Base-by-base conservation (phyloP, 2,113 vertebrate species). In the Anolis carolinensis region DNA sequence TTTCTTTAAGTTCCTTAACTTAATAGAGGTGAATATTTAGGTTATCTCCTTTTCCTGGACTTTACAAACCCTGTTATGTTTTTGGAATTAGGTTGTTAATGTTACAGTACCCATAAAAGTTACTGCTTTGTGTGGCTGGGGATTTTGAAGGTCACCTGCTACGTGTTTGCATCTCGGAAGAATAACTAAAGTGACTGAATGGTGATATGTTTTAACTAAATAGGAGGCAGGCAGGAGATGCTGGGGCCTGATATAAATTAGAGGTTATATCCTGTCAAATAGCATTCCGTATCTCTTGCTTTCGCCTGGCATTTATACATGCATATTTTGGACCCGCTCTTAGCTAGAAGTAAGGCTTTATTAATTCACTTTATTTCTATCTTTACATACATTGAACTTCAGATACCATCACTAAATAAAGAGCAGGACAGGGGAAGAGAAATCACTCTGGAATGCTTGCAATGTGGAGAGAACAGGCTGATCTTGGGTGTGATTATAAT, bases 401-500 rank as follows among this genome's bases (percentile, higher is more conserved):
- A 52, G n/a, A 32, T 36, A 81, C 27, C 84, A 18, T 48, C 21
- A 79, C 79, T 84, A 82, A n/a, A 39, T 72, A 84, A 74, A 83
- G 34, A 68, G 81, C 13, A 36, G 20, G 74, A 34, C 30, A 62
- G 9, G 39, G 79, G 68, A 72, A 63, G 39, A 86, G 81, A 59
- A 25, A 20, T 82, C 32, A 48, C 20, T 83, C 72, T 71, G 25
- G n/a, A 82, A 36, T 65, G 34, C 75, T 73, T 52, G 32, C 72
- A 77, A 79, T 89, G 82, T 27, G 79, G 84, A 80, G 77, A 63
- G 75, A 65, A 72, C 62, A 68, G 78, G 23, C 70, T 34, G 73
- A 18, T 67, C 79, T 86, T 75, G 84, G 83, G 90, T 83, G 63
- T 84, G 81, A 25, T 30, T 80, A 36, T n/a, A 23, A 62, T 63